These are phyloP conservation scores for Drosophila anceps DNA, from an alignment of 2,888 invertebrate genomes.

Conservation along the genomic window DNA sequence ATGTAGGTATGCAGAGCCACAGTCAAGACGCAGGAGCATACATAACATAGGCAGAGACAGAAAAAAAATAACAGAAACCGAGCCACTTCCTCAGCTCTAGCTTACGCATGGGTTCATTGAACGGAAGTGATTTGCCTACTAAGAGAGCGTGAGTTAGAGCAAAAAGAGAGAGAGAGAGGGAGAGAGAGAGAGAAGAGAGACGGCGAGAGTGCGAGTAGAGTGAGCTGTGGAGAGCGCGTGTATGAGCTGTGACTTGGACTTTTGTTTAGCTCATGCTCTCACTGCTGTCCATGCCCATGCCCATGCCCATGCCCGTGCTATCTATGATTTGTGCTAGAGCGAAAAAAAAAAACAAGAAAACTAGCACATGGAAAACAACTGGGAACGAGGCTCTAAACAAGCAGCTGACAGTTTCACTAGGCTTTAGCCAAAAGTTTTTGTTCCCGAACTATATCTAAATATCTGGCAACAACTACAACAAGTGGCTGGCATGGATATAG, in stretches of 20 bases:
- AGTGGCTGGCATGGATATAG: conserved; percentile 20
- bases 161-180: conserved; percentile 9
- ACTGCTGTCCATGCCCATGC: background rate
- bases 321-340: conserved; percentile 48
- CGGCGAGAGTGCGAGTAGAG: background rate
- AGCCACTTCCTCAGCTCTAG: conserved; percentile 66
- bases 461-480: conserved; percentile 38
- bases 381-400: conserved; percentile 8
- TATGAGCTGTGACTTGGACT: conserved; percentile 27
- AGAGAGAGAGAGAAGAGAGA: conserved; percentile 10
- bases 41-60: conserved; percentile 39
- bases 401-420: background rate
- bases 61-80: conserved; percentile 35
- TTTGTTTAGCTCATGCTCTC: conserved; percentile 15
- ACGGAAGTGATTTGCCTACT: conserved; percentile 84
- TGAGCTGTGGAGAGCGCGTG: conserved; percentile 1
- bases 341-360: conserved; percentile 12
- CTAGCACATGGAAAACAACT: conserved; percentile 15
- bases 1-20: conserved; percentile 51
- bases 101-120: conserved; percentile 84
- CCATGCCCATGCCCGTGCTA: background rate
- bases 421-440: background rate
- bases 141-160: conserved; percentile 9
- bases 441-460: background rate
- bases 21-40: conserved; percentile 51